Evolutionary conservation across 2,888 invertebrate genomes (phyloP), one percentile per base, ranked within the genome.

Genomic region (Fissipunctia ypsillon): DNA sequence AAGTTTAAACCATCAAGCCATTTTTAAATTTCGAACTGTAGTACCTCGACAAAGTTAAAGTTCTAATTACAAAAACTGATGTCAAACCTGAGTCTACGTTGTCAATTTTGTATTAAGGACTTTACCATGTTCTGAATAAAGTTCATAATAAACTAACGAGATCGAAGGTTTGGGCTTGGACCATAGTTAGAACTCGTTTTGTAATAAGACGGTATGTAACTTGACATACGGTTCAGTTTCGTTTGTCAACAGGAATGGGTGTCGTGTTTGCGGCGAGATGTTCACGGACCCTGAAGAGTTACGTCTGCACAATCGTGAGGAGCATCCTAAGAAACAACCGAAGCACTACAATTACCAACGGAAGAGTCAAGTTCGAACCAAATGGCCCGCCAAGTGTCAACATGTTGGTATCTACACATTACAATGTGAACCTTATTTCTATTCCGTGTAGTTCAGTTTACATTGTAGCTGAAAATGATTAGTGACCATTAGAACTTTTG

Each of bases 221-320:
- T 89, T n/a, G n/a, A 38, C 22, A 65, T 69, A 75, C 1, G 48
- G 52, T 48, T 66, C n/a, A 67, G 28, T 76, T 59, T 69, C 6
- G 45, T 52, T 70, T 68, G 72, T 61, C n/a, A 19, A 16, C 86
- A 95, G 95, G 48, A 92, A 90, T 71, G 94, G 95, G 0, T 95
- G 95, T 65, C 90, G 94, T 3, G 91, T 91, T 57, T 96, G 96
- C 87, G 96, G 96, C 22, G 92, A 91, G 54, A 88, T 90, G 72
- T 95, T 95, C 89, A 41, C 84, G 1, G 89, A 81, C 48, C 83
- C 89, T 2, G 95, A 95, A 79, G 90, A 93, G 76, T 78, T 95
- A 74, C 91, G 95, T 0, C 38, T 93, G 7, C 95, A 95, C 80
- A 93, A 94, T 85, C 89, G 95, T 0, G 86, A 88, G 45, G 87